Evolutionary conservation across 2,888 invertebrate genomes (phyloP).

Genomic region (Dorcus hopei): DNA sequence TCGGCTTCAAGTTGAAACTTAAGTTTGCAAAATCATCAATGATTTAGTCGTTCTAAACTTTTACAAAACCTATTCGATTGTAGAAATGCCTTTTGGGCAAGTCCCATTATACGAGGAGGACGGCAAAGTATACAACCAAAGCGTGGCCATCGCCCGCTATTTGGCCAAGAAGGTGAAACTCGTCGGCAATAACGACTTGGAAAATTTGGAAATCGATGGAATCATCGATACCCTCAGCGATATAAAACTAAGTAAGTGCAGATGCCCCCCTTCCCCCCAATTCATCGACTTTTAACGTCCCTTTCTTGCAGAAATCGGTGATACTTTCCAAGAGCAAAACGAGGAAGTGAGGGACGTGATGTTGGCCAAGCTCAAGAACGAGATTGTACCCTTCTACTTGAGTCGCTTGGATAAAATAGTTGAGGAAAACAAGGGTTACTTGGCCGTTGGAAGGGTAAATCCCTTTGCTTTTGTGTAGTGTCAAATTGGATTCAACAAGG

Average conservation of each 20-base stretch:
- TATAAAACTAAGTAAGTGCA: conserved; percentile 51
- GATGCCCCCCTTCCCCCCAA: neutral
- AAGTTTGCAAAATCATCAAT: no score
- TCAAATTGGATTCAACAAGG: no score
- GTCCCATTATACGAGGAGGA: conserved; percentile 60
- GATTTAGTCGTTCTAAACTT: no score
- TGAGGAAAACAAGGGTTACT: conserved; percentile 58
- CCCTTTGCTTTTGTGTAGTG: no score
- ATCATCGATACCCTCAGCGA: conserved; percentile 58
- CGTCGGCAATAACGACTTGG: conserved; percentile 54
- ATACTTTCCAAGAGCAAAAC: conserved; percentile 55
- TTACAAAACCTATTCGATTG: no score
- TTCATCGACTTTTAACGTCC: neutral
- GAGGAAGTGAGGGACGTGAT: conserved; percentile 51
- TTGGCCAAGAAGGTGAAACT: conserved; percentile 58
- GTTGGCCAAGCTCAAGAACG: conserved; percentile 49
- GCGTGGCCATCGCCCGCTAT: conserved; percentile 58
- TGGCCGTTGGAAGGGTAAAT: conserved; percentile 47
- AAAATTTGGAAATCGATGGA: conserved; percentile 59
- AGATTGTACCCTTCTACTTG: conserved; percentile 56
- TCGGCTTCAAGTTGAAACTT: no score
- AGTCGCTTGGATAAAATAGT: conserved; percentile 56
- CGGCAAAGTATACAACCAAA: conserved; percentile 58
- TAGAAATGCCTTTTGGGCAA: conserved; percentile 61
- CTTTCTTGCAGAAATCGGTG: conserved; percentile 48